phyloP scores from a whole-genome alignment of 2,113 vertebrate species.

The Lophura nycthemera region DNA sequence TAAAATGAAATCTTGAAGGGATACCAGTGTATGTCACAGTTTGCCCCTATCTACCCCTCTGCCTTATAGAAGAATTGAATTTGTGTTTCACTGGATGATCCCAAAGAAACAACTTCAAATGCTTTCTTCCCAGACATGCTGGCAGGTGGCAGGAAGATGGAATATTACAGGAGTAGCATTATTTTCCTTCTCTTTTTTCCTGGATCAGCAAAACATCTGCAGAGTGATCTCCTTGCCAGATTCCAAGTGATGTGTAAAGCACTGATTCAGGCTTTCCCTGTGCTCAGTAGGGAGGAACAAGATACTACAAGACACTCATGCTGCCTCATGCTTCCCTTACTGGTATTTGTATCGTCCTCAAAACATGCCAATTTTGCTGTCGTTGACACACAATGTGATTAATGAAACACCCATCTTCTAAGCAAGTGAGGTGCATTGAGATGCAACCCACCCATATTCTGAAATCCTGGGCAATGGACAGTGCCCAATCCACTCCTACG shows the following conservation, averaged over 20 bases:
- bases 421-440: neutral
- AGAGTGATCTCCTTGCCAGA: neutral
- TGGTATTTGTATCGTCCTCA: neutral
- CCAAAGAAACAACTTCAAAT: neutral
- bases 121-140: neutral
- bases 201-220: neutral
- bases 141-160: neutral
- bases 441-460: neutral
- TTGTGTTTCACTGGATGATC: neutral
- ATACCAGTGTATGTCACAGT: neutral
- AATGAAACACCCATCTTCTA: neutral
- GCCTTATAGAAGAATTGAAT: neutral
- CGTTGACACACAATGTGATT: neutral
- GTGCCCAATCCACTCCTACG: neutral
- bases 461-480: neutral
- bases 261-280: neutral
- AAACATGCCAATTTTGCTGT: neutral
- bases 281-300: neutral
- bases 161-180: neutral
- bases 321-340: neutral
- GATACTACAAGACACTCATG: neutral
- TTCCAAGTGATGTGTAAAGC: neutral
- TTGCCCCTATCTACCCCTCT: neutral
- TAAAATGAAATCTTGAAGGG: neutral
- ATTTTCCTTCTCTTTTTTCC: neutral